Evolutionary conservation across 2,888 invertebrate species (phyloP), one percentile per base, ranked within the genome.

Genomic region (Pinctada fucata): DNA sequence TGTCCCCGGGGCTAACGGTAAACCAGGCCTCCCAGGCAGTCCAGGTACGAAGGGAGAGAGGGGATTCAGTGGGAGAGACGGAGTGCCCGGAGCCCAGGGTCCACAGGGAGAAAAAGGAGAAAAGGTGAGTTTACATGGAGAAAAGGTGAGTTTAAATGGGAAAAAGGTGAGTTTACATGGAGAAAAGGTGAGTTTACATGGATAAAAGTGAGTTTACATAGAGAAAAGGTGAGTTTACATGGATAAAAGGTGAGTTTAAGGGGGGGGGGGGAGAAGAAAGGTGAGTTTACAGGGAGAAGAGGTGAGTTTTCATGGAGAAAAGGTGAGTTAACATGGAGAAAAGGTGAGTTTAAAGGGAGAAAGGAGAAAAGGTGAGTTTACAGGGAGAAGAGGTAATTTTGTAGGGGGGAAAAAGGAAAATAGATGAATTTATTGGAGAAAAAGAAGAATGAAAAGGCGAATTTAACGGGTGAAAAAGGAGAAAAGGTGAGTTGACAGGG

Each of bases 61-160:
- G 13, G 73, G 73, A 45, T 49, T 48, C 31, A 48, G 48, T 63
- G 77, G 77, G n/a, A 31, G 31, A 3, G 16, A 66, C 48, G 86
- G 86, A 8, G 63, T 64, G 10, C 78, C 80, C 45, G 84, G 84
- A 3, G 72, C 72, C 0, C 78, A 76, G 48, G 79, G 79, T 64
- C 13, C 52, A 4, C 45, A 66, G 58, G 76, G 73, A 63, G 58
- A 76, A 48, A 75, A 75, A 45, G 75, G 73, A 64, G 73, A 73
- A 45, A 63, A 58, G 58, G 58, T 58, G 58, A 58, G 58, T 31
- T 31, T 31, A 31, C 67, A 45, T 16, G 16, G 10, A 67, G 3
- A n/a, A 66, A n/a, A 16, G 45, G 16, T 16, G 16, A 16, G 67
- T 5, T 67, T n/a, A 16, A 1, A 16, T 45, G 16, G 10, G 16